Percentiles rank a stretch among this genome's conserved stretches.
These are phyloP conservation scores for Drosophila helvetica DNA, from an alignment of 2,888 invertebrate genomes.

Conservation along the genomic window DNA sequence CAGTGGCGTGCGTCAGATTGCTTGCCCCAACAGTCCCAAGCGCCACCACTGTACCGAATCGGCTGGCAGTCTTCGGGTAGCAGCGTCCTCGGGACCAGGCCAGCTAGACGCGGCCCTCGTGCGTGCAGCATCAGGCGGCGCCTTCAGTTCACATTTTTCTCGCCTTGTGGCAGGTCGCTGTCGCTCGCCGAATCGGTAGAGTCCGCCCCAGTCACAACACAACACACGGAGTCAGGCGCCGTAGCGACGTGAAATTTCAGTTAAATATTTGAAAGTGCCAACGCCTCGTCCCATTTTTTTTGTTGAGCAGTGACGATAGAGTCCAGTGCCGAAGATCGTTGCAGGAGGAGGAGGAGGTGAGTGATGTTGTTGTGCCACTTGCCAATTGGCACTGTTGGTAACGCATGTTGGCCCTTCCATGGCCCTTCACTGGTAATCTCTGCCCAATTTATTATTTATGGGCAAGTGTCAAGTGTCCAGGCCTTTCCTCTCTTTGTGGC, in stretches of 20 bases:
- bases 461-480: conserved; percentile 20
- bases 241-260: conserved; percentile 38
- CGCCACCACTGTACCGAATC: not conserved
- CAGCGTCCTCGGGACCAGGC: not conserved
- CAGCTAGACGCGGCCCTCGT: conserved; percentile 1
- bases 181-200: conserved; percentile 1
- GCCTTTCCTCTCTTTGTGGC: not conserved
- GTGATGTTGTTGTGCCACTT: not conserved
- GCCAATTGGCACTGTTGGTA: not conserved
- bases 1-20: not conserved
- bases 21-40: not conserved
- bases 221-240: conserved; percentile 4
- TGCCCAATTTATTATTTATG: conserved; percentile 32
- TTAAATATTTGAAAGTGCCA: conserved; percentile 52
- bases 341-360: conserved; percentile 5
- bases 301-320: not conserved
- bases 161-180: conserved; percentile 68
- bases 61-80: conserved; percentile 9
- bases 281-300: not conserved
- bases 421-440: not conserved
- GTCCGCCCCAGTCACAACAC: not conserved
- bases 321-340: conserved; percentile 11
- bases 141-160: conserved; percentile 63
- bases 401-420: not conserved
- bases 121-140: conserved; percentile 4